Conservation (phyloP, 2,113 vertebrate species). For the Gambusia holbrooki region DNA sequence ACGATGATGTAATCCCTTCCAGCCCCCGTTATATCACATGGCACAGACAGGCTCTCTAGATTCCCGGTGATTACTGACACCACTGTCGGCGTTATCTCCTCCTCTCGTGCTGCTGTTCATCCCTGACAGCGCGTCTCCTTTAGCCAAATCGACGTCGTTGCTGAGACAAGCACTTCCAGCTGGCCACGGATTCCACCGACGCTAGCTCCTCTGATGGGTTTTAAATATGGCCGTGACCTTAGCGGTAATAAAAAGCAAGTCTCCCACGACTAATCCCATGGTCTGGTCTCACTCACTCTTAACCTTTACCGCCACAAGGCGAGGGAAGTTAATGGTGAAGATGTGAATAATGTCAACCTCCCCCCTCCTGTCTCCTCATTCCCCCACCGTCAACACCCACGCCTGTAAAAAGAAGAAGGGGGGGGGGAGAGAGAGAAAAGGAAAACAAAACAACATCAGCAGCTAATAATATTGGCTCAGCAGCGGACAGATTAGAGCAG, state of each 20-base stretch:
- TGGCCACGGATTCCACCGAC: slow-evolving; percentile 43
- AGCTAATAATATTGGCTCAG: slow-evolving; percentile 72
- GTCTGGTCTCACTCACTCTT: slow-evolving; percentile 68
- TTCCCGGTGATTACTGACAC: slow-evolving; percentile 52
- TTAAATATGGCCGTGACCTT: slow-evolving; percentile 77
- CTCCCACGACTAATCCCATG: slow-evolving; percentile 70
- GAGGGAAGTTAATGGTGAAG: slow-evolving; percentile 57
- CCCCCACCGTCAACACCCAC: neutral
- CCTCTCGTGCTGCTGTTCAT: slow-evolving; percentile 38
- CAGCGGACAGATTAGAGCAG: slow-evolving; percentile 67
- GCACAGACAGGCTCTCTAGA: slow-evolving; percentile 59
- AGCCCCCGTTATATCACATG: slow-evolving; percentile 63
- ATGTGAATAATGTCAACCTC: slow-evolving; percentile 42
- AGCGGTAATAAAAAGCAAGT: slow-evolving; percentile 76
- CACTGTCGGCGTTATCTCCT: slow-evolving; percentile 47
- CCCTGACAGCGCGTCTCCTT: slow-evolving; percentile 45
- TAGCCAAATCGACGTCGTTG: slow-evolving; percentile 64
- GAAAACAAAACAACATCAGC: slow-evolving; percentile 23
- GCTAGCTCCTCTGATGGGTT: slow-evolving; percentile 59
- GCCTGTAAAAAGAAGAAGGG: slow-evolving; percentile 23
- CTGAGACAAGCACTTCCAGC: slow-evolving; percentile 52
- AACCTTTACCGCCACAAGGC: slow-evolving; percentile 65
- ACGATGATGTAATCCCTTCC: slow-evolving; percentile 77
- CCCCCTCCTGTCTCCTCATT: too few relatives aligned
- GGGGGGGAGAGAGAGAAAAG: neutral